Evolutionary conservation across 2,888 invertebrate species (phyloP), one percentile per base, ranked within the genome.

Genomic region (Prostheceraeus crozeri): DNA sequence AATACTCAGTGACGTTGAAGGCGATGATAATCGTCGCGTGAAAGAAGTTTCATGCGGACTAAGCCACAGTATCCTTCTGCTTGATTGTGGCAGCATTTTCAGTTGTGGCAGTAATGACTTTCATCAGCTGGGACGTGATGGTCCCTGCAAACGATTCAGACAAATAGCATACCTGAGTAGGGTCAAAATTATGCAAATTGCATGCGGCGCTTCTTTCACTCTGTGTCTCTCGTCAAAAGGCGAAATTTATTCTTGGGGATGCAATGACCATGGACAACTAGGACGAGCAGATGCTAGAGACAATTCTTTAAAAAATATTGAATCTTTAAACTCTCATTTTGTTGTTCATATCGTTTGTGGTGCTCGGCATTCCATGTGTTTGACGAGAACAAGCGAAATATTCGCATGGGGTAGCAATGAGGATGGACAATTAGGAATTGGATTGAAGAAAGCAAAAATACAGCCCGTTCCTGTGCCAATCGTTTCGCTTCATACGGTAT

Each of bases 101-200:
- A 85, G 89, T 1, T 93, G 91, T 80, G 96, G 94, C 1, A 86
- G 82, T 72, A 96, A 96, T 79, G 90, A 90, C 70, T 83, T 83
- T 69, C 87, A 89, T 1, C 94, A 96, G 74, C 81, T 96, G 57
- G 94, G 93, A 3, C 58, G 74, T 46, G 33, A 46, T 10, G n/a
- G 14, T 6, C 6, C n/a, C n/a, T n/a, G n/a, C n/a, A n/a, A n/a
- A n/a, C n/a, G n/a, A n/a, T n/a, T n/a, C n/a, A n/a, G n/a, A n/a
- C n/a, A n/a, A 64, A 83, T 89, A 62, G 80, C 82, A 64, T 83
- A 83, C 57, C 78, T 89, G 63, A 83, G 84, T 69, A 83, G 84
- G 36, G 84, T 85, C 72, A 80, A 80, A 62, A 84, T 89, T 79
- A 84, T 65, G 81, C 84, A 63, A 28, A 67, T 71, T 3, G 67